phyloP scores from a whole-genome alignment of 2,113 vertebrate genomes.

The Apistogramma diplotaenia region DNA sequence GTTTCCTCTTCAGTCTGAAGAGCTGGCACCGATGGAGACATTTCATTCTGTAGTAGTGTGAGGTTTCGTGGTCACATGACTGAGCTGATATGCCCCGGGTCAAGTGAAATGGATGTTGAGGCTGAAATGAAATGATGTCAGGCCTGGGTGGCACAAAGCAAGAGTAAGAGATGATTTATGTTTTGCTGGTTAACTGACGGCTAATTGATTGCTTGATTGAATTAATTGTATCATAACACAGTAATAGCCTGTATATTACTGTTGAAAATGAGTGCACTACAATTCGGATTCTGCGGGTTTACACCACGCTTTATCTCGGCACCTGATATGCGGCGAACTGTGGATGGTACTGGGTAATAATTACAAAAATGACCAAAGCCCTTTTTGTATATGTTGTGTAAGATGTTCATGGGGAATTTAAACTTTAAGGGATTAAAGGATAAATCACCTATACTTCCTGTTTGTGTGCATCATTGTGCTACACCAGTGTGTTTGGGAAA shows the following conservation, averaged over 20 bases:
- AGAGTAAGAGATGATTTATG: background rate
- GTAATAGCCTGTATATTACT: background rate
- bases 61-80: background rate
- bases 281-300: background rate
- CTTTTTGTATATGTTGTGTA: background rate
- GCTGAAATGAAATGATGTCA: background rate
- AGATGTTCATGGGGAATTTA: too few relatives aligned
- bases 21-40: background rate
- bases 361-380: background rate
- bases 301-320: background rate
- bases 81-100: background rate
- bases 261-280: background rate
- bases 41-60: background rate
- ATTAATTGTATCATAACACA: background rate
- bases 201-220: background rate
- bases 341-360: background rate
- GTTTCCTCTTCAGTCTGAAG: background rate
- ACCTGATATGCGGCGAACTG: background rate
- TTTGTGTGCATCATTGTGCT: background rate
- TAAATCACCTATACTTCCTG: too few relatives aligned
- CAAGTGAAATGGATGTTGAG: background rate
- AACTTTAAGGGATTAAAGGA: too few relatives aligned
- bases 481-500: background rate
- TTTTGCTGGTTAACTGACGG: background rate
- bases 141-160: background rate